Base-by-base conservation (phyloP, 2,113 vertebrate genomes). In the Paramormyrops kingsleyae region DNA sequence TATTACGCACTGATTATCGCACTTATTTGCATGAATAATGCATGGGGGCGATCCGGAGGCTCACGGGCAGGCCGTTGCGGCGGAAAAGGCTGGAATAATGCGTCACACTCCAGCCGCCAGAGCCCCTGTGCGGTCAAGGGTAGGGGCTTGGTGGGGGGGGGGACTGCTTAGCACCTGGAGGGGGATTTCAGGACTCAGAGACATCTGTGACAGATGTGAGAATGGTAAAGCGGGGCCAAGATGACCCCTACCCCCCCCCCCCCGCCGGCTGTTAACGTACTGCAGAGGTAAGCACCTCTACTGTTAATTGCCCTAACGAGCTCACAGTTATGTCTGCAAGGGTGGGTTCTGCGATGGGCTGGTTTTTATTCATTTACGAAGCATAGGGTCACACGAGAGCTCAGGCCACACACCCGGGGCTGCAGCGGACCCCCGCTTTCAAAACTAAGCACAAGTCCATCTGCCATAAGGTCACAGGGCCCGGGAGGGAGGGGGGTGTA, bases 211-310 rank as follows among this genome's bases (percentile, higher is more conserved):
- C 83, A 84, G 83, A 47, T 47, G 83, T 84, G 83, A 84, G 83
- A 44, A 44, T 84, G 42, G 19, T 46, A 47, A 47, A 21, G 44
- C 5, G 35, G 3, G 83, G 42, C 83, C 83, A n/a, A 84, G 39
- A 84, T 44, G 90, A 88, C 70, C 88, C 90, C 88, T 89, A 89
- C 49, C 74, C 90, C 88, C 89, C 90, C 90, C 91, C 91, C 92
- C 91, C n/a, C n/a, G n/a, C n/a, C 91, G 89, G 35, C 93, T 89
- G 94, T 93, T 93, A 92, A 95, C 95, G 94, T 94, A 94, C 94
- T 95, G 93, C 94, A 92, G 93, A 95, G 94, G 92, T 96, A 96
- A 96, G 96, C 94, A 95, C 94, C 93, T 95, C 93, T 92, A 74
- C 92, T 93, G 93, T 94, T 94, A 94, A 94, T 94, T 94, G 92